Percentiles rank a stretch among this genome's conserved stretches.
These are phyloP conservation scores for Lagorchestes hirsutus DNA, from an alignment of 2,797 vertebrate species.

Conservation along the genomic window DNA sequence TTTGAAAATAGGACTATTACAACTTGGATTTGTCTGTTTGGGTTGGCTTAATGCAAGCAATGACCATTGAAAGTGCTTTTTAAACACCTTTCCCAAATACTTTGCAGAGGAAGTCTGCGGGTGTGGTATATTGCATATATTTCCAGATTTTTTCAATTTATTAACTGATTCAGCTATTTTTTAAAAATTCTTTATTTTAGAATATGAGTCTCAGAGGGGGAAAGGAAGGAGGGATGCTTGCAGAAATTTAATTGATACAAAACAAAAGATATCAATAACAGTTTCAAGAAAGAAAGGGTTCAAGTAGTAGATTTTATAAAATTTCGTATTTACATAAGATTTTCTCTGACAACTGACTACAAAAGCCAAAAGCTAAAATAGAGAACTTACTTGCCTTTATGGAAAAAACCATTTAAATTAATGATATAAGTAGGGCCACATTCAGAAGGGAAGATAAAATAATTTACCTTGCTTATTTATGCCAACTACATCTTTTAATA, in stretches of 20 bases:
- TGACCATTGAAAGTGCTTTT: constrained; percentile 36
- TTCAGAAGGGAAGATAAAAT: constrained; percentile 40
- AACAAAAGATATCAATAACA: constrained; percentile 13
- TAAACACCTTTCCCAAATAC: not conserved
- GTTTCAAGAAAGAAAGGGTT: constrained; percentile 26
- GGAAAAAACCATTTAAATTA: constrained; percentile 52
- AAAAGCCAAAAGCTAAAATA: constrained; percentile 27
- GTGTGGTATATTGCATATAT: not conserved
- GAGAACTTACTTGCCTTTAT: constrained; percentile 29
- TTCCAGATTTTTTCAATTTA: not conserved
- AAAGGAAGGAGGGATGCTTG: not conserved
- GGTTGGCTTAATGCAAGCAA: constrained; percentile 16
- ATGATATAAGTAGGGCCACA: constrained; percentile 13
- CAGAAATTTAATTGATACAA: not conserved
- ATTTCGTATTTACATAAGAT: constrained; percentile 47
- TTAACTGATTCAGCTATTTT: not conserved
- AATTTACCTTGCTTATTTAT: constrained; percentile 26
- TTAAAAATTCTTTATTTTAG: not conserved
- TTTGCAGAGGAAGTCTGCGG: not conserved
- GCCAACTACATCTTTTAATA: constrained; percentile 67
- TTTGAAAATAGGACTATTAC: not conserved
- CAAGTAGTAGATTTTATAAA: constrained; percentile 40
- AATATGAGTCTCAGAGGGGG: not conserved
- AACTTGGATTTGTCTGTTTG: not conserved
- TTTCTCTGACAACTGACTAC: constrained; percentile 42